These are phyloP conservation scores for Popillia japonica DNA, from an alignment of 1,140 invertebrate species.

Conservation along the genomic window DNA sequence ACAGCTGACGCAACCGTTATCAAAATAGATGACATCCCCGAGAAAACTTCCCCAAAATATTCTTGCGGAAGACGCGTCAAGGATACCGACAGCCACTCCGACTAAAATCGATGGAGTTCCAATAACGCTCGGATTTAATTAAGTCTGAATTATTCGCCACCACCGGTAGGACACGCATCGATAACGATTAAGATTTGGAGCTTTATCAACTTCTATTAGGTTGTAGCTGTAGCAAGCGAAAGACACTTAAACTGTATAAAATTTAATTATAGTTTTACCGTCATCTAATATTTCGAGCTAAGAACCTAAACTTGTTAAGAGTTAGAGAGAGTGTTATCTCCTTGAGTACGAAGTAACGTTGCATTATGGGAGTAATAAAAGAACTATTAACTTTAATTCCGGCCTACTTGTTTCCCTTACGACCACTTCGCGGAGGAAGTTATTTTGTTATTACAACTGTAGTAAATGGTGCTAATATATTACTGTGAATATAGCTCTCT, in stretches of 20 bases:
- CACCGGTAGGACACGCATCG: background rate
- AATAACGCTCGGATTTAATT: background rate
- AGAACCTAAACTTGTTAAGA: background rate
- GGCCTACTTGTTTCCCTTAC: background rate
- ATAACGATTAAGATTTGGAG: background rate
- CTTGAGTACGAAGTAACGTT: background rate
- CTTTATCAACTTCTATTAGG: background rate
- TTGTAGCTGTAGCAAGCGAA: background rate
- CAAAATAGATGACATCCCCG: too few species aligned
- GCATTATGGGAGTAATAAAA: background rate
- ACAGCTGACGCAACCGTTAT: too few species aligned
- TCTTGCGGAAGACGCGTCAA: background rate
- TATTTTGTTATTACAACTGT: background rate
- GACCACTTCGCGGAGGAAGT: background rate
- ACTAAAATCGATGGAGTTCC: background rate
- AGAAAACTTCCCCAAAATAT: background rate
- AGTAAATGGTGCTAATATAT: background rate
- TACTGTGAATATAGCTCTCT: too few species aligned
- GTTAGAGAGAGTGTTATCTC: constrained; percentile 10
- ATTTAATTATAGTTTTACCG: constrained; percentile 5
- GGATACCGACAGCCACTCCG: background rate
- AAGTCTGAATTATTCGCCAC: background rate
- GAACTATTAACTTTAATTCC: background rate
- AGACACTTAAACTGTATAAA: background rate
- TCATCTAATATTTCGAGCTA: background rate